Base-by-base conservation (phyloP, 2,113 vertebrate species). In the Chinchilla lanigera region DNA sequence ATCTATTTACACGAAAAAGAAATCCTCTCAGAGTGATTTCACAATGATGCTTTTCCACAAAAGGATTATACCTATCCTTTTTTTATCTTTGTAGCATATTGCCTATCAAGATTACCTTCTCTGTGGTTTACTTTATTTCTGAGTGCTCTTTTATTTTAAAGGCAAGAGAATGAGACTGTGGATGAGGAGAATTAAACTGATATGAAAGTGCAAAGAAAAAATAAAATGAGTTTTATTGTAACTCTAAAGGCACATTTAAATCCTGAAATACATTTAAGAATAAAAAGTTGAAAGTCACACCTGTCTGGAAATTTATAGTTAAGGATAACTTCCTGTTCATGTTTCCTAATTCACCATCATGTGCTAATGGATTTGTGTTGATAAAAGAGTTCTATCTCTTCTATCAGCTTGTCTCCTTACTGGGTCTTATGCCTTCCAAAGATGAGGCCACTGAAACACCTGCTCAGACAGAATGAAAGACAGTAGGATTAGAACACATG, bases 1-100 rank as follows among this genome's bases (percentile, higher is more conserved):
- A 84, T 33, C 71, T 94, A 35, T 85, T 93, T 28, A 54, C 87
- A 35, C 97, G 56, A 17, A 63, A 95, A 82, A 94, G 90, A 54
- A 92, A 93, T 83, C 38, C 10, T 73, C 28, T 78, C 75, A 33
- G 65, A 58, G 93, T 12, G 89, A 97, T 96, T 58, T 60, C 82
- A 54, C 3, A 17, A 1, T 75, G 89, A 93, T 73, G 28, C 65
- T 96, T 97, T 96, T 67, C 24, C 38, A 73, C 61, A 63, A 28
- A 81, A 95, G 4, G 10, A 85, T 86, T 94, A 38, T 90, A n/a
- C 38, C 22, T 50, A 28, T 54, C 52, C 41, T 1, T 95, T 81
- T 73, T 92, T 93, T 63, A 86, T 75, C 7, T n/a, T 86, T 96
- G 12, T 13, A 67, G 47, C 2, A 35, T 81, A 13, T 85, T 96